These are phyloP conservation scores for Caloenas nicobarica DNA, from an alignment of 2,113 vertebrate genomes.

Conservation along the genomic window DNA sequence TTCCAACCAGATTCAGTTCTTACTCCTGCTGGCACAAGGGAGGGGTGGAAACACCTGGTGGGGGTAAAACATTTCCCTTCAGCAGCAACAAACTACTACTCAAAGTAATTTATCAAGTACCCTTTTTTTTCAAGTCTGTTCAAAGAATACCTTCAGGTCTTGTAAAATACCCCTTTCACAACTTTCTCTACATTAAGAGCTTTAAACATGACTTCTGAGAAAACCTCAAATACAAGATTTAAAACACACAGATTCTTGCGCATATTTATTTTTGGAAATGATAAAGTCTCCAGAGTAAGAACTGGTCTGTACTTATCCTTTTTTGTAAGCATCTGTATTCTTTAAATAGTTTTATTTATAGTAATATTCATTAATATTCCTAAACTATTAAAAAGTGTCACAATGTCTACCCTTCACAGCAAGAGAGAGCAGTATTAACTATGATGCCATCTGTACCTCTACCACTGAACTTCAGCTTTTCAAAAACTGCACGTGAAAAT, in stretches of 20 bases:
- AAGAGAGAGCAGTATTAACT: neutral
- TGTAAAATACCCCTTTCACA: conserved; percentile 42
- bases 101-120: conserved; percentile 50
- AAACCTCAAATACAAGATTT: conserved; percentile 47
- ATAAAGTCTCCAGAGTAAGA: neutral
- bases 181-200: conserved; percentile 2
- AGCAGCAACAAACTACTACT: conserved; percentile 35
- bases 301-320: neutral
- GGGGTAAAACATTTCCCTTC: conserved; percentile 13
- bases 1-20: neutral
- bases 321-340: neutral
- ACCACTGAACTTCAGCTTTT: neutral
- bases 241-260: neutral
- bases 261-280: neutral
- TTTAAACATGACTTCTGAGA: conserved; percentile 59
- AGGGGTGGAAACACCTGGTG: conserved; percentile 39
- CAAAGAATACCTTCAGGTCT: conserved; percentile 57
- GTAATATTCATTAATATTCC: neutral
- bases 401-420: neutral
- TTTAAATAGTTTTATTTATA: neutral
- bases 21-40: conserved; percentile 35
- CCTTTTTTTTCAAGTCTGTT: conserved; percentile 39
- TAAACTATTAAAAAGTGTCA: neutral
- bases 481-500: neutral
- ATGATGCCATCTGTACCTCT: neutral